Base-by-base conservation (phyloP, 2,797 vertebrate species). In the Avahi laniger region DNA sequence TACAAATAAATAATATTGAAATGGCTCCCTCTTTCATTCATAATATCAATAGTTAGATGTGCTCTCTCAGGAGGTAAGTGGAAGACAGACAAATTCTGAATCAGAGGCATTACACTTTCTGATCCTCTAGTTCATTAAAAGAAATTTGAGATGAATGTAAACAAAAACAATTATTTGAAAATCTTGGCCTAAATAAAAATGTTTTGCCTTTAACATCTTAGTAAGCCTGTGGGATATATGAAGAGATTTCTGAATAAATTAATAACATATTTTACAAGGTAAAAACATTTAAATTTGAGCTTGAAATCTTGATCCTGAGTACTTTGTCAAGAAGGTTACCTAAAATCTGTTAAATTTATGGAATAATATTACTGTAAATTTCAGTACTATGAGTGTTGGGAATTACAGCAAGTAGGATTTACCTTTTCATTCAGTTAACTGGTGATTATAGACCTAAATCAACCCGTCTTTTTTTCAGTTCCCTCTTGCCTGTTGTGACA, bases 201-300 rank as follows among this genome's bases (percentile, higher is more conserved):
- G 12, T 67, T 92, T 94, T 92, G 35, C 52, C 96, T 94, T 81
- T 84, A 96, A 78, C 54, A 57, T 93, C 91, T 82, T 65, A 82
- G 20, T 84, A 95, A 96, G 50, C 18, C 41, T 92, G 63, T 79
- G 20, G 82, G 20, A 81, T 73, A 65, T 59, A 67, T 78, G 80
- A 79, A 82, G 54, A 94, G 63, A 92, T 90, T 95, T 89, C 43
- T 96, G 81, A 93, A 95, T 96, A 93, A 96, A 89, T 93, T 93
- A 87, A 82, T 89, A 91, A 67, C 61, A 82, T 14, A 76, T 81
- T 94, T 94, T 94, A 91, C 41, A 95, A 93, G 57, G 61, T 84
- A 82, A 91, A 93, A 88, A 61, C 59, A 95, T 79, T 93, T 24
- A 75, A 43, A 83, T 96, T 79, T 92, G 48, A 95, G 76, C 33